These are phyloP conservation scores for Acronicta leporina DNA, from an alignment of 2,888 invertebrate species.

Conservation along the genomic window DNA sequence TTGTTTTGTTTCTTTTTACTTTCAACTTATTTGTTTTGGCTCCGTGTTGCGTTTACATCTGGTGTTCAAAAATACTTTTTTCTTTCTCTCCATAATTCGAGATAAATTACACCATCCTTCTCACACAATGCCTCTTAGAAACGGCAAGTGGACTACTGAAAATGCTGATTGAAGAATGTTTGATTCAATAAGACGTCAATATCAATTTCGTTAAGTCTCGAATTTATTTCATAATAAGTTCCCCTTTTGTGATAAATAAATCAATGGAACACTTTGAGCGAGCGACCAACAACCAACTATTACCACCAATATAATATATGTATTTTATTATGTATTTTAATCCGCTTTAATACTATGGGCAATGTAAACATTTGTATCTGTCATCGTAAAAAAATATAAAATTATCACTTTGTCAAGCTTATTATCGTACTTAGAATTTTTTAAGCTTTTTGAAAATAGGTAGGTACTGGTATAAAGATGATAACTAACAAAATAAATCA, in stretches of 20 bases:
- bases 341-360: too few species aligned
- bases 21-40: too few species aligned
- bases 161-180: constrained; percentile 8
- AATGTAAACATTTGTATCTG: constrained; percentile 13
- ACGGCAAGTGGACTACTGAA: neutral
- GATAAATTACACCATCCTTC: too few species aligned
- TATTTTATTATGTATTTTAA: too few species aligned
- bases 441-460: neutral
- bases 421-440: constrained; percentile 3
- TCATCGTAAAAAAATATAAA: constrained; percentile 12
- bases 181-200: constrained; percentile 9
- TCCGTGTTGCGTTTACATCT: too few species aligned
- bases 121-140: too few species aligned
- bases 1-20: too few species aligned
- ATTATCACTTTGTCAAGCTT: constrained; percentile 27
- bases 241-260: constrained; percentile 22
- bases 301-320: constrained; percentile 29
- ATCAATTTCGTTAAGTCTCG: constrained; percentile 9
- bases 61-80: too few species aligned
- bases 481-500: neutral
- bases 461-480: neutral
- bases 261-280: constrained; percentile 17
- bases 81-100: too few species aligned
- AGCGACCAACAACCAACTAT: constrained; percentile 19
- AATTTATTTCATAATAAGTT: constrained; percentile 11